phyloP scores from a whole-genome alignment of 2,888 invertebrate genomes.

The Leptinotarsa tumamoca region DNA sequence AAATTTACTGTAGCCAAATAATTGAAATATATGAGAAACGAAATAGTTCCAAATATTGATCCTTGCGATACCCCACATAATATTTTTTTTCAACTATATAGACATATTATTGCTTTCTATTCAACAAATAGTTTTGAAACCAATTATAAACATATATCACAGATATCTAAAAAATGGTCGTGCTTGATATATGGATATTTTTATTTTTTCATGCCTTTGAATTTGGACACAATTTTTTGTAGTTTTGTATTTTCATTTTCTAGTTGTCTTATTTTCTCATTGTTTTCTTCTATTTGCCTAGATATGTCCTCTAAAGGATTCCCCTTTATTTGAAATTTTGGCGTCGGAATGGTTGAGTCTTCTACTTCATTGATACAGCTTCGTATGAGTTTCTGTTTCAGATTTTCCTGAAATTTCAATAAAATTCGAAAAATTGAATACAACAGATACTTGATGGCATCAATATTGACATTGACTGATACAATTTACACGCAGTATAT shows the following conservation, averaged over 20 bases:
- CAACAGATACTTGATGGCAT: neutral
- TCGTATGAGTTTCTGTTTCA: constrained; percentile 23
- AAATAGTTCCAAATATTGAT: too few relatives aligned
- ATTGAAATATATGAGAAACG: too few relatives aligned
- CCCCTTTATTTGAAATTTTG: constrained; percentile 46
- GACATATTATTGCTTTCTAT: too few relatives aligned
- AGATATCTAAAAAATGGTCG: neutral
- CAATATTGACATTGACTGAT: too few relatives aligned
- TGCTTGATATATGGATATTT: neutral
- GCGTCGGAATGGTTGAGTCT: too few relatives aligned
- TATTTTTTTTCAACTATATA: too few relatives aligned
- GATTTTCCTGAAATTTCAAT: constrained; percentile 29
- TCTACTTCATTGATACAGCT: constrained; percentile 17
- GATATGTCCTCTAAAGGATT: constrained; percentile 52
- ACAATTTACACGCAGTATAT: too few relatives aligned
- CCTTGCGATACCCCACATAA: too few relatives aligned
- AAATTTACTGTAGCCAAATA: too few relatives aligned
- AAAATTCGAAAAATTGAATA: neutral
- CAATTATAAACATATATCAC: neutral
- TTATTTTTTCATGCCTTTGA: constrained; percentile 42
- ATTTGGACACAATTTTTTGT: constrained; percentile 41
- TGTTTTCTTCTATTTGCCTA: constrained; percentile 51
- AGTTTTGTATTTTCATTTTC: constrained; percentile 49
- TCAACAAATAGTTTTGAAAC: too few relatives aligned
- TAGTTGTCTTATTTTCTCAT: constrained; percentile 45